Base-by-base conservation (phyloP, 2,888 invertebrate species). In the Glomeris marginata region DNA sequence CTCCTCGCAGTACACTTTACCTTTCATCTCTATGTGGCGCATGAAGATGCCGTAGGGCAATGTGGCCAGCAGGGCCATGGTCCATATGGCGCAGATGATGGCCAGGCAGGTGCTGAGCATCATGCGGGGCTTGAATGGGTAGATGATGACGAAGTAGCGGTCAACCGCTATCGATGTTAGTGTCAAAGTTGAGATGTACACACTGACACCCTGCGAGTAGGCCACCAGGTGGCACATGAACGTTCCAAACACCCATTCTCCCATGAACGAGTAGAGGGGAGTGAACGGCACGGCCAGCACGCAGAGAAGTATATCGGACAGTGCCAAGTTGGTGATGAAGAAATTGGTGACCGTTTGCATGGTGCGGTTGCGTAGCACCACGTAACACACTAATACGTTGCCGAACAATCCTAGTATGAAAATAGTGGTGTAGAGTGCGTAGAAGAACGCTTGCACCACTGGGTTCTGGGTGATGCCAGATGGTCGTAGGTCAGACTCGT, bases 291-390 rank as follows among this genome's bases (percentile, higher is more conserved):
- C 90, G 2, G 92, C 91, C 52, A 97, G 75, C 13, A 85, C 75
- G 66, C 94, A 94, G 56, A 98, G 76, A 42, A 97, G 71, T 44
- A 97, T 86, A 66, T 98, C 97, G 8, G 92, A 90, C 34, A 95
- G 72, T 0, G 97, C 97, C 60, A 98, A 72, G 66, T 97, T 97
- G 40, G 90, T 87, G 63, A 97, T 97, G 70, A 97, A 97, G 47
- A 92, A 77, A 66, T 97, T 97, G 2, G 97, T 97, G 36, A 97
- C 95, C 0, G 94, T 92, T 65, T 94, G 94, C 95, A 97, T 95
- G 28, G 86, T 83, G 58, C 81, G 81, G 69, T 92, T 95, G 33
- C 88, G 75, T 35, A 84, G 76, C 5, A 98, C 94, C 15, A 97
- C 92, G 64, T 82, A 94, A 62, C 91, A 90, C 20, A 97, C 95